Conservation (phyloP, 2,797 vertebrate species). For the Momotus momota region DNA sequence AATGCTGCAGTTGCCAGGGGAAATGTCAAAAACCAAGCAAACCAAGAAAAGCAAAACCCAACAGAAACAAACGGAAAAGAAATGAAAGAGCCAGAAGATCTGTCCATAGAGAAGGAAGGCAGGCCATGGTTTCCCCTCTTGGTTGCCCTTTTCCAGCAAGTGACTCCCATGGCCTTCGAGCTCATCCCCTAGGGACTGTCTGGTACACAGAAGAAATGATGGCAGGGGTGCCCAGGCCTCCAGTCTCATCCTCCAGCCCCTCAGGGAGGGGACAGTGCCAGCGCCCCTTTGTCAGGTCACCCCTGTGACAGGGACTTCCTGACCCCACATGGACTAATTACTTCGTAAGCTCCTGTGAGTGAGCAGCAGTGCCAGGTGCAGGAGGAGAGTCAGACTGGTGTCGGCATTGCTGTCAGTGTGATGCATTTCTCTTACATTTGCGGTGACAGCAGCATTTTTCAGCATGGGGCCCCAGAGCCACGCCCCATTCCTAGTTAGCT, state of each 20-base stretch:
- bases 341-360: not conserved
- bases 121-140: not conserved
- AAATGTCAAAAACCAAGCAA: not conserved
- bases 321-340: not conserved
- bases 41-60: not conserved
- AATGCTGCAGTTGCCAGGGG: not conserved
- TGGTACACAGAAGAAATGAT: not conserved
- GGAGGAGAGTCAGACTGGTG: fast-evolving
- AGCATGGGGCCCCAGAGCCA: fast-evolving
- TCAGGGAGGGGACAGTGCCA: not conserved
- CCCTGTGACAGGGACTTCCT: not conserved
- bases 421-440: not conserved
- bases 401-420: not conserved
- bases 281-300: not conserved
- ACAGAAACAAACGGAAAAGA: not conserved
- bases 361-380: fast-evolving
- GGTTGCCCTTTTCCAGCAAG: not conserved
- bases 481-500: not conserved
- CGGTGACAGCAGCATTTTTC: not conserved
- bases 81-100: not conserved
- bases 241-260: not conserved
- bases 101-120: not conserved
- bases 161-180: not conserved
- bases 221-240: not conserved
- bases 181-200: not conserved